Conservation (phyloP, 2,888 invertebrate species). For the Clanis bilineata region DNA sequence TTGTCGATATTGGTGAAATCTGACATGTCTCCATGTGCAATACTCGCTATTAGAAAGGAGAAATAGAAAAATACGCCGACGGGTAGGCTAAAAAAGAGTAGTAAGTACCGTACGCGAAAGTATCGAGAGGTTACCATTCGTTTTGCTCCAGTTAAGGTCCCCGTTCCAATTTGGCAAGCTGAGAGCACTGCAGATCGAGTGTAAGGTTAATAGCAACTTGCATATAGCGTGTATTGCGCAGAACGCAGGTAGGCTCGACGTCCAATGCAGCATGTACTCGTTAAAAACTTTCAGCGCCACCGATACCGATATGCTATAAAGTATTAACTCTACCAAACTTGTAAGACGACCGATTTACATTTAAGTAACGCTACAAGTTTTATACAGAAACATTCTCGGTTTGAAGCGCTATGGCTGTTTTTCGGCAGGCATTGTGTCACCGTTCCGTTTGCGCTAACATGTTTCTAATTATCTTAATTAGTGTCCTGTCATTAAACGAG, state of each 20-base stretch:
- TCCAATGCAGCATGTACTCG: constrained; percentile 56
- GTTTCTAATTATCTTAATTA: constrained; percentile 75
- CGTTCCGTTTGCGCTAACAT: constrained; percentile 45
- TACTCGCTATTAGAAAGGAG: constrained; percentile 33
- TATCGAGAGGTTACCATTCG: constrained; percentile 54
- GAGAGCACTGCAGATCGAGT: constrained; percentile 55
- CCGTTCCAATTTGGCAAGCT: constrained; percentile 70
- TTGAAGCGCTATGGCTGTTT: not conserved
- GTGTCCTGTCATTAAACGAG: constrained; percentile 65
- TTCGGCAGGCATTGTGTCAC: not conserved
- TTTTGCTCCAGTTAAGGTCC: constrained; percentile 60
- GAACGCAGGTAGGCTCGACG: constrained; percentile 40
- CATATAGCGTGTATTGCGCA: constrained; percentile 68
- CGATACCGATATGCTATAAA: constrained; percentile 11
- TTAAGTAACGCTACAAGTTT: not conserved
- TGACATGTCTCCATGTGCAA: constrained; percentile 41
- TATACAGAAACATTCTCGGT: not conserved
- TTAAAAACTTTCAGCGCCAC: constrained; percentile 44
- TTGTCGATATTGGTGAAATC: constrained; percentile 49
- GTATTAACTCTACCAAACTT: not conserved
- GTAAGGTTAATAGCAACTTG: constrained; percentile 60
- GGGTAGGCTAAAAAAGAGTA: constrained; percentile 33
- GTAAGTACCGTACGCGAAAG: constrained; percentile 44
- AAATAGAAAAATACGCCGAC: constrained; percentile 40
- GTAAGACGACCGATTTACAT: not conserved